Conservation (phyloP, 2,113 vertebrate genomes). For the Centropristis striata region DNA sequence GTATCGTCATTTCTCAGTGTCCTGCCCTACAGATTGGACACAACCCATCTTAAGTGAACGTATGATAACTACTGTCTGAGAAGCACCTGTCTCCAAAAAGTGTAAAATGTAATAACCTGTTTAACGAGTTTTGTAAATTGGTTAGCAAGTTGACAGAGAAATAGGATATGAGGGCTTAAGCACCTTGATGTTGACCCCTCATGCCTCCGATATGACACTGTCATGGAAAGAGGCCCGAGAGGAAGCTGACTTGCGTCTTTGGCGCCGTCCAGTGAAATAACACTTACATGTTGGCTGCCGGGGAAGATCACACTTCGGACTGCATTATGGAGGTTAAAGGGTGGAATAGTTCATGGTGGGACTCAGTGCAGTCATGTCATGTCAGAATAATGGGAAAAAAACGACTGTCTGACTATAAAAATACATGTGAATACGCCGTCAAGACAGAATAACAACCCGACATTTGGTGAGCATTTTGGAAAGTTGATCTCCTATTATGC, state of each 20-base stretch:
- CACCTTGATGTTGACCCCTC: constrained; percentile 41
- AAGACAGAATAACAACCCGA: no score
- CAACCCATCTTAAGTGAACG: not conserved
- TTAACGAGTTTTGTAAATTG: constrained; percentile 19
- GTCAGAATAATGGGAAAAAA: no score
- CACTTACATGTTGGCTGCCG: constrained; percentile 54
- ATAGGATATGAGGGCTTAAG: not conserved
- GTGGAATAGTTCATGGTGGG: not conserved
- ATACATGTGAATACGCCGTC: no score
- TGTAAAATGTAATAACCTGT: not conserved
- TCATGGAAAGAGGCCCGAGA: constrained; percentile 55
- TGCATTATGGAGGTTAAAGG: not conserved
- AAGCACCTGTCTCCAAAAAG: not conserved
- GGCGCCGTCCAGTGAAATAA: constrained; percentile 61
- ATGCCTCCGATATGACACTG: constrained; percentile 46
- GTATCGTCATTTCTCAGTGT: no score
- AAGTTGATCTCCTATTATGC: no score
- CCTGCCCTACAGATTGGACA: not conserved
- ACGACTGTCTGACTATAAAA: no score
- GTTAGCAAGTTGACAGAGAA: constrained; percentile 20
- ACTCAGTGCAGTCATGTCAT: no score
- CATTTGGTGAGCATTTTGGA: no score
- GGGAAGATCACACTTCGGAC: constrained; percentile 8
- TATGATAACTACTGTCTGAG: not conserved
- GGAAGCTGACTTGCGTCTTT: constrained; percentile 72